A percentile compares a stretch with the other conserved stretches of the same genome.
These are phyloP conservation scores for Acrobeloides nanus DNA, from an alignment of 2,888 invertebrate genomes.

Conservation along the genomic window DNA sequence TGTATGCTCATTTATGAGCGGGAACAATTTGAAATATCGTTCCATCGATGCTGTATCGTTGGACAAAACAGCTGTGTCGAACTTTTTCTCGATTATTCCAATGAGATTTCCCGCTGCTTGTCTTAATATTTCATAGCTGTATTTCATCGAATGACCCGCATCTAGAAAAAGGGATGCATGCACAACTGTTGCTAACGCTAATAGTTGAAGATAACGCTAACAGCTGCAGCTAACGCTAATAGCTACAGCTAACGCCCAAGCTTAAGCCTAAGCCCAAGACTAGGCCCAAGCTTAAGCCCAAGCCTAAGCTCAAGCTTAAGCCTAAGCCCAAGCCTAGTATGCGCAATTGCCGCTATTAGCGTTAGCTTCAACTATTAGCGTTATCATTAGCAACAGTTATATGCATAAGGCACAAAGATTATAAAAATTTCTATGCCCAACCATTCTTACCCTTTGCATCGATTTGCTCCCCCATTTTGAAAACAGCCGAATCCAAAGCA, in stretches of 20 bases:
- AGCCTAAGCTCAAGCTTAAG: neutral
- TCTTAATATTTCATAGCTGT: conserved; percentile 65
- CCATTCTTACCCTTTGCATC: conserved; percentile 20
- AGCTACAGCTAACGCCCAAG: conserved; percentile 1
- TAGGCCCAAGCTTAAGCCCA: conserved; percentile 1
- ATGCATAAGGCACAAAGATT: too few relatives aligned
- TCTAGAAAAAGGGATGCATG: conserved; percentile 32
- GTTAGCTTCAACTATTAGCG: too few relatives aligned
- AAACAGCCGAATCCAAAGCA: conserved; percentile 49
- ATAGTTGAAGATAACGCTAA: too few relatives aligned
- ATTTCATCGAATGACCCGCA: conserved; percentile 60
- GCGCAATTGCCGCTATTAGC: too few relatives aligned
- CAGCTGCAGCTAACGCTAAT: too few relatives aligned
- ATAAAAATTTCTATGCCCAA: too few relatives aligned
- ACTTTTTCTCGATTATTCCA: conserved; percentile 69
- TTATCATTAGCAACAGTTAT: too few relatives aligned
- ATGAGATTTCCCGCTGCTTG: conserved; percentile 35
- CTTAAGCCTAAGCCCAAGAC: too few relatives aligned
- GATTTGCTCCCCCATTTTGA: conserved; percentile 39
- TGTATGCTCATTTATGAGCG: conserved; percentile 79
- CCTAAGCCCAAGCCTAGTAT: too few relatives aligned
- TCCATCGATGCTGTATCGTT: conserved; percentile 84
- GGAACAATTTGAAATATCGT: conserved; percentile 91
- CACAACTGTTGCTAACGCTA: too few relatives aligned
- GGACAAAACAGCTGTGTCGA: conserved; percentile 79